phyloP scores from a whole-genome alignment of 2,888 invertebrate species.

The Idaea biselata region DNA sequence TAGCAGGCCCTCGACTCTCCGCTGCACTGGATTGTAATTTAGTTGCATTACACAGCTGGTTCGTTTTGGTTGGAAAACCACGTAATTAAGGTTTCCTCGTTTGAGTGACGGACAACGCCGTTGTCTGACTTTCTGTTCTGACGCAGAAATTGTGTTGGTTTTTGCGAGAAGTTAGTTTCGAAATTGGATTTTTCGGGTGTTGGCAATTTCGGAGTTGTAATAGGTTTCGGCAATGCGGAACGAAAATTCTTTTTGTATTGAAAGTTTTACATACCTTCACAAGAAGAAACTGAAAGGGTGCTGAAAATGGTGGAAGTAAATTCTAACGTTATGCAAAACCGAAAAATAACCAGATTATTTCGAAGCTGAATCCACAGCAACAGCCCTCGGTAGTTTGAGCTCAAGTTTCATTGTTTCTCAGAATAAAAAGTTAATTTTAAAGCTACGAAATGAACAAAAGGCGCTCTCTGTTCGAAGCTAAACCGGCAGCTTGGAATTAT shows the following conservation, averaged over 20 bases:
- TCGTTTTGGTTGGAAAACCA: conserved; percentile 9
- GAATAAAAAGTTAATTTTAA: conserved; percentile 32
- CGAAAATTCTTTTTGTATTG: background rate
- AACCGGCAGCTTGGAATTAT: background rate
- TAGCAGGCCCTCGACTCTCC: background rate
- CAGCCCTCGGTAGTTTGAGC: conserved; percentile 5
- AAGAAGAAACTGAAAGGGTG: background rate
- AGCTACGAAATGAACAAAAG: conserved; percentile 27
- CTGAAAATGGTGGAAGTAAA: background rate
- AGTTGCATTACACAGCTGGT: background rate
- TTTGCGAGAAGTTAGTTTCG: background rate
- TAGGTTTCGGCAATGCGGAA: background rate
- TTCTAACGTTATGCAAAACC: background rate
- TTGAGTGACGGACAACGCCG: conserved; percentile 24
- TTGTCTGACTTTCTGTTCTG: background rate
- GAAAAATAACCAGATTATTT: background rate
- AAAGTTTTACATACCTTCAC: background rate
- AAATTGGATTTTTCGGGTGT: conserved; percentile 1
- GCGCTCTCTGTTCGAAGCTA: conserved; percentile 9
- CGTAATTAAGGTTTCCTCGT: conserved; percentile 25
- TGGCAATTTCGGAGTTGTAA: background rate
- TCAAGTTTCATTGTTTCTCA: conserved; percentile 24
- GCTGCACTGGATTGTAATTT: background rate
- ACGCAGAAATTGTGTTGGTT: background rate
- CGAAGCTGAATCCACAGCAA: background rate